These are phyloP conservation scores for Pachyuromys duprasi DNA, from an alignment of 2,797 vertebrate genomes.

Conservation along the genomic window DNA sequence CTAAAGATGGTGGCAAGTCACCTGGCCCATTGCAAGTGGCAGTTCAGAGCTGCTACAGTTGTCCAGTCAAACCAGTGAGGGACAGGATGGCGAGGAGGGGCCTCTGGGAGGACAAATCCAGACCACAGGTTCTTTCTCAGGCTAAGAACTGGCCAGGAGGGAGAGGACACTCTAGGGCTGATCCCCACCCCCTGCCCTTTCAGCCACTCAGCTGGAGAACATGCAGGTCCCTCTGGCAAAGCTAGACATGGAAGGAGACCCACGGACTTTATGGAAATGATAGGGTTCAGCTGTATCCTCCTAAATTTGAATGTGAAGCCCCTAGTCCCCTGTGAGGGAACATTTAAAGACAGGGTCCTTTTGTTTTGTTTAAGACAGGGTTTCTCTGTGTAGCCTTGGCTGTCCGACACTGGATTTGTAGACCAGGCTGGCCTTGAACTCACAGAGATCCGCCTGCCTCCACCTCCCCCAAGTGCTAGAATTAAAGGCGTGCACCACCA, in stretches of 20 bases:
- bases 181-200: neutral
- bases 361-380: too few species aligned
- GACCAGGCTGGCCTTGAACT: too few species aligned
- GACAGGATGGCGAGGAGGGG: neutral
- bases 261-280: neutral
- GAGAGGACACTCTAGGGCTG: neutral
- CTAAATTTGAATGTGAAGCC: neutral
- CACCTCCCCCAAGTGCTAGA: too few species aligned
- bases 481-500: too few species aligned
- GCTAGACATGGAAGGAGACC: neutral
- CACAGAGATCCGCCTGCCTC: too few species aligned
- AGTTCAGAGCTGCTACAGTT: neutral
- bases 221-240: neutral
- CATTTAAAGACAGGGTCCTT: neutral
- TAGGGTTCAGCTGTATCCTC: too few species aligned
- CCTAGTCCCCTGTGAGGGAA: too few species aligned
- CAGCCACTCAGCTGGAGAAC: neutral
- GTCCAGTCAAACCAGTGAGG: neutral
- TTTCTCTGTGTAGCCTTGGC: too few species aligned
- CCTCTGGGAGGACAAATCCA: neutral
- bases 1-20: neutral
- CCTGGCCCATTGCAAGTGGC: neutral
- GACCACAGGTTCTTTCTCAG: neutral
- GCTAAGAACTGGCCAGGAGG: fast-evolving
- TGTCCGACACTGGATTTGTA: too few species aligned